Percentiles rank a stretch among this genome's conserved stretches.
Conservation (phyloP, 2,888 invertebrate species). For the Spicauda simplicius region DNA sequence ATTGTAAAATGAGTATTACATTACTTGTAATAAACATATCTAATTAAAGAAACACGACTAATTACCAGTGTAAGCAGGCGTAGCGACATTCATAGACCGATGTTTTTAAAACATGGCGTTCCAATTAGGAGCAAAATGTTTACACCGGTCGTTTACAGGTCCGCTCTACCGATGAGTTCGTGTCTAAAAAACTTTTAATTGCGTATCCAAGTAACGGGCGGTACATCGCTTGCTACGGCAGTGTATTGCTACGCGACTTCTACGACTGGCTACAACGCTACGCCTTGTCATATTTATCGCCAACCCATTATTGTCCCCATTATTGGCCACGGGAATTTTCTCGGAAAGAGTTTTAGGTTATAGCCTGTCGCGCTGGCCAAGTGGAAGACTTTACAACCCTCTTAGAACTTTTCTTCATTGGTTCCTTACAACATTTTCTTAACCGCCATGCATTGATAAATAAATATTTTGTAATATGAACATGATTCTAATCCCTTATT, state of each 20-base stretch:
- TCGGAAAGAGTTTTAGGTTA: no score
- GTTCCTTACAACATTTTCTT: no score
- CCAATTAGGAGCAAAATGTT: constrained; percentile 59
- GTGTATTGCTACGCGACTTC: constrained; percentile 42
- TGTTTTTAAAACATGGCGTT: constrained; percentile 48
- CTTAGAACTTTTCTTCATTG: no score
- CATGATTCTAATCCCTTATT: no score
- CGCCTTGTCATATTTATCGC: constrained; percentile 13
- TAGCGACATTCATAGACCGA: constrained; percentile 10
- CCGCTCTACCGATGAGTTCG: constrained; percentile 55
- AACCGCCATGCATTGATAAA: no score
- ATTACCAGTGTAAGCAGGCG: constrained; percentile 13
- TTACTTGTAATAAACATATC: neutral
- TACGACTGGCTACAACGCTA: constrained; percentile 38
- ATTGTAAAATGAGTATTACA: neutral
- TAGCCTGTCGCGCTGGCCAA: no score
- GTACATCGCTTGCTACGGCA: constrained; percentile 35
- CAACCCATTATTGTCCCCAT: no score
- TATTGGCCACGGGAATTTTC: no score
- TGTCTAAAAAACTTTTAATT: constrained; percentile 65
- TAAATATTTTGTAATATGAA: no score
- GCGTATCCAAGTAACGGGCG: constrained; percentile 47
- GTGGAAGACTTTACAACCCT: no score
- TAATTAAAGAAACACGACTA: constrained; percentile 17
- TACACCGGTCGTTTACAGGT: constrained; percentile 59